Evolutionary conservation across 2,888 invertebrate genomes (phyloP), one percentile per base, ranked within the genome.

Genomic region (Ecliptopera silaceata): DNA sequence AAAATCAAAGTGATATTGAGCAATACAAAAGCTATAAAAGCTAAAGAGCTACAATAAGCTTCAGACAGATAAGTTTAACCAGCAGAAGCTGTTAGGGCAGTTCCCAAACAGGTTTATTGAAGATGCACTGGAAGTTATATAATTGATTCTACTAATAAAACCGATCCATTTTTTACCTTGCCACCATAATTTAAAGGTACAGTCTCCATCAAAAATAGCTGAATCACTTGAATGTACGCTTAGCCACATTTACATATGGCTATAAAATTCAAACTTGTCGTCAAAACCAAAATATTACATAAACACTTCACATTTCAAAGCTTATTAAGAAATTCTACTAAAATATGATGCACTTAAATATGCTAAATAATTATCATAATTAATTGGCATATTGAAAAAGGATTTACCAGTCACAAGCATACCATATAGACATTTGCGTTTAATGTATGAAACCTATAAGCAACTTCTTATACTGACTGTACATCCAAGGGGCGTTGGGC

Each of bases 121-220:
- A 57, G 59, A 56, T 52, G 69, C 66, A 69, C 74, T 77, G 79
- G 79, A 77, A 72, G 68, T 41, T 41, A 71, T 74, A 74, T 84
- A 85, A 85, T 86, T 84, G 80, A 79, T 77, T 74, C 77, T 61
- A 70, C 70, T 74, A 72, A 74, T 66, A 62, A 67, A 61, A 64
- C 66, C 70, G 71, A 74, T 73, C 72, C 64, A 75, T 74, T 84
- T 80, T 80, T 78, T 76, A 75, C 72, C 71, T 71, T 73, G 66
- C 56, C 50, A 41, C 66, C 59, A 67, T 68, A 60, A 72, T 69
- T 72, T 70, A 74, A 78, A 54, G 65, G 62, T 62, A 69, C 67
- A 68, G 70, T 45, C 58, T 56, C 52, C 11, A 13, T 42, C n/a
- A 47, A 10, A 56, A 56, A n/a, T 22, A 49, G 34, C 22, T 50